These are phyloP conservation scores for Syngnathus acus DNA, from an alignment of 2,797 vertebrate species.

Conservation along the genomic window DNA sequence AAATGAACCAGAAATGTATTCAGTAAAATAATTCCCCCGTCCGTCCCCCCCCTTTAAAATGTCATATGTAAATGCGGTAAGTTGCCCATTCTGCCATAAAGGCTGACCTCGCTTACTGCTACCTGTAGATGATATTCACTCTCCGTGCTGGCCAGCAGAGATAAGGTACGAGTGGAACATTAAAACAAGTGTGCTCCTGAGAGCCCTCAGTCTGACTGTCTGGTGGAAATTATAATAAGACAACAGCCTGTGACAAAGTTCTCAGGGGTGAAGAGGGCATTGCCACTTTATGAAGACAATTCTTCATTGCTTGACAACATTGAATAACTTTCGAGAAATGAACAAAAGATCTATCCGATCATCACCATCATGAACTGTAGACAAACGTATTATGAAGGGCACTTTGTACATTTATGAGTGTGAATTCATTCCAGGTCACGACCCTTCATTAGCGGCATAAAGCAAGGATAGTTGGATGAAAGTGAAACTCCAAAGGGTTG, in stretches of 20 bases:
- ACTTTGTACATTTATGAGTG: neutral
- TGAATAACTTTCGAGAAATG: no score
- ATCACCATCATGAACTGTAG: neutral
- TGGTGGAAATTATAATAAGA: slow-evolving; percentile 3
- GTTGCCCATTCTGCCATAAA: neutral
- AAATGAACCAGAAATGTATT: neutral
- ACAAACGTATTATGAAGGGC: neutral
- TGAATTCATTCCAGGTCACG: slow-evolving; percentile 1
- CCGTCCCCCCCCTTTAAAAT: neutral
- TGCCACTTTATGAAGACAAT: neutral
- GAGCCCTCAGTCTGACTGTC: slow-evolving; percentile 1
- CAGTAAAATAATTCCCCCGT: neutral
- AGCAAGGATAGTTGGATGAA: slow-evolving; percentile 51
- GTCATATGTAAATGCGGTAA: slow-evolving; percentile 1
- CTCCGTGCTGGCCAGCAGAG: neutral
- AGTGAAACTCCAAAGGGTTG: slow-evolving; percentile 37
- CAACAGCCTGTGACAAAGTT: slow-evolving; percentile 6
- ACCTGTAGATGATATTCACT: slow-evolving; percentile 1
- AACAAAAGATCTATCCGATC: neutral
- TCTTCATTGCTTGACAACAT: neutral
- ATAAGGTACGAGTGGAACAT: slow-evolving; percentile 1
- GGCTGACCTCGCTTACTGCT: neutral
- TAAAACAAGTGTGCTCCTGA: neutral
- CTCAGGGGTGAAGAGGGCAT: neutral
- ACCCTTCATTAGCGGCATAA: slow-evolving; percentile 51